Percentiles rank a stretch among this genome's conserved stretches.
These are phyloP conservation scores for Cotesia vestalis DNA, from an alignment of 1,140 invertebrate species.

Conservation along the genomic window DNA sequence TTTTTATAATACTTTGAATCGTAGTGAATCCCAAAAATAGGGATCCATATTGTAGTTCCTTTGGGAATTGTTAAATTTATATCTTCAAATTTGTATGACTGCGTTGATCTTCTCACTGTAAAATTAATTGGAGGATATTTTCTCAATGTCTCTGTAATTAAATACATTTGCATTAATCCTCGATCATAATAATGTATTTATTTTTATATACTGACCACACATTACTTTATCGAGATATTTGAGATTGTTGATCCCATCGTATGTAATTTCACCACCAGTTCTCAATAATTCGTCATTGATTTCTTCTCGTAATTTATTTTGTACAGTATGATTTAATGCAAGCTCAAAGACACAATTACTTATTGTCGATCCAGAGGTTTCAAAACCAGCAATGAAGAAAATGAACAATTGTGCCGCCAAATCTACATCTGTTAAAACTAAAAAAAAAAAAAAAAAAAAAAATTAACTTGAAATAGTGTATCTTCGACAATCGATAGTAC, in stretches of 20 bases:
- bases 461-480: neutral
- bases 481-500: too few species aligned
- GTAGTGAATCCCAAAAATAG: conserved; percentile 68
- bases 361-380: conserved; percentile 74
- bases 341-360: conserved; percentile 70
- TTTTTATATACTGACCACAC: conserved; percentile 26
- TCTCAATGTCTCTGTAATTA: conserved; percentile 59
- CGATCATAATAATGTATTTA: neutral
- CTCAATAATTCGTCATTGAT: conserved; percentile 45
- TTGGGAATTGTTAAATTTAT: conserved; percentile 60
- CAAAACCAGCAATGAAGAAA: conserved; percentile 76
- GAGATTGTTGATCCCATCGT: conserved; percentile 58
- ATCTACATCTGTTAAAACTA: conserved; percentile 33
- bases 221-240: conserved; percentile 57
- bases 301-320: conserved; percentile 40
- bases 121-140: conserved; percentile 68
- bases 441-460: neutral
- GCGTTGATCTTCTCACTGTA: conserved; percentile 63
- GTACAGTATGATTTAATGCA: conserved; percentile 66
- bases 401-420: conserved; percentile 70
- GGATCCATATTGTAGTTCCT: conserved; percentile 62
- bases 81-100: conserved; percentile 64
- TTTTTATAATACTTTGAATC: conserved; percentile 69
- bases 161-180: neutral
- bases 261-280: conserved; percentile 62